Conservation (phyloP, 2,113 vertebrate species). For the Halichoerus grypus region DNA sequence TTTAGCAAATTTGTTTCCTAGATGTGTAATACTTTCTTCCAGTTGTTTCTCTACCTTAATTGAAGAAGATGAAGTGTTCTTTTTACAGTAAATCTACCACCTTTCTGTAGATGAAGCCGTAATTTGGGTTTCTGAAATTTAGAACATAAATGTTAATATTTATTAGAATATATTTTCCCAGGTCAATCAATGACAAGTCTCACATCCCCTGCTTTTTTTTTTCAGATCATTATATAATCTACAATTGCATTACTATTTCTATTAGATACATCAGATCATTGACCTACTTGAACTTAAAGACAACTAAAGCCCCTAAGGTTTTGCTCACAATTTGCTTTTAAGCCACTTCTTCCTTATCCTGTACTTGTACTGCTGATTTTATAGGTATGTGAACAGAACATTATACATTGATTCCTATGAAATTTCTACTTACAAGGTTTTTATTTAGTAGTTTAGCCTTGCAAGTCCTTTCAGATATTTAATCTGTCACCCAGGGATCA, state of each 20-base stretch:
- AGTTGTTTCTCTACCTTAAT: constrained; percentile 12
- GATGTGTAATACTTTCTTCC: background rate
- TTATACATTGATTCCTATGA: background rate
- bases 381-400: background rate
- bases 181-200: background rate
- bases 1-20: constrained; percentile 27
- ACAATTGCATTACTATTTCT: background rate
- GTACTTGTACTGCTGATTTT: background rate
- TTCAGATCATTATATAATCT: background rate
- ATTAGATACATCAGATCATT: background rate
- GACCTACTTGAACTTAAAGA: background rate
- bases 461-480: background rate
- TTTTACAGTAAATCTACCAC: background rate
- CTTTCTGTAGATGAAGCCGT: background rate
- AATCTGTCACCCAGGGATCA: background rate
- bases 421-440: constrained; percentile 22
- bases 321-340: constrained; percentile 8
- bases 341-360: background rate
- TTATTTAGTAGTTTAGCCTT: constrained; percentile 38
- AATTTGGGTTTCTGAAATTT: constrained; percentile 37
- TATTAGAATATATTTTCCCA: background rate
- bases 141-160: background rate
- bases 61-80: background rate
- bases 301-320: background rate
- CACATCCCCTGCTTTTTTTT: background rate